phyloP scores from a whole-genome alignment of 2,888 invertebrate genomes.

The Tubulanus polymorphus region DNA sequence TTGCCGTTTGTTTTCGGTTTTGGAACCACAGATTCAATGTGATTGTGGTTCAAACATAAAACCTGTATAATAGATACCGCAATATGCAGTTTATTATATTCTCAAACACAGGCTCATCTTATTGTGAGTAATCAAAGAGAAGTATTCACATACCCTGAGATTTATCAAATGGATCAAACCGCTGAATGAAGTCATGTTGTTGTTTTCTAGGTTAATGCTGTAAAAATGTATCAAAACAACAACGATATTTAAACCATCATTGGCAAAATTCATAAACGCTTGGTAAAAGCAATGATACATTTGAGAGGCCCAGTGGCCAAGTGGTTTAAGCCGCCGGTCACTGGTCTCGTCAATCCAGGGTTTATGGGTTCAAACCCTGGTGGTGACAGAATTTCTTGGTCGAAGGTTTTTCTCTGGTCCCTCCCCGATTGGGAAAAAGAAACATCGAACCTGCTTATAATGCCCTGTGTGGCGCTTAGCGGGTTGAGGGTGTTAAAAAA shows the following conservation, averaged over 20 bases:
- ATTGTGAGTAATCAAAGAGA: background rate
- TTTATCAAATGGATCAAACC: slow-evolving; percentile 49
- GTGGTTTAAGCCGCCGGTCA: too few species aligned
- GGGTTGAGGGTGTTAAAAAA: too few species aligned
- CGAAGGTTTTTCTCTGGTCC: too few species aligned
- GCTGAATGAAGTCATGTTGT: slow-evolving; percentile 50
- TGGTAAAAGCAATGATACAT: too few species aligned
- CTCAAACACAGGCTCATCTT: background rate
- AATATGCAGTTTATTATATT: too few species aligned
- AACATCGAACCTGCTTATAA: too few species aligned
- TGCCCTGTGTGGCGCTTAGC: too few species aligned
- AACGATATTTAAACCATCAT: background rate
- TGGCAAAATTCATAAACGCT: background rate
- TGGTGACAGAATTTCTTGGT: too few species aligned
- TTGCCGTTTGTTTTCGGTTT: slow-evolving; percentile 21
- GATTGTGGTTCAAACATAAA: slow-evolving; percentile 53
- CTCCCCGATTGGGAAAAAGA: too few species aligned
- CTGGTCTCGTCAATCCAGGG: too few species aligned
- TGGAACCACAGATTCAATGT: slow-evolving; percentile 49
- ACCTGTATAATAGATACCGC: slow-evolving; percentile 37
- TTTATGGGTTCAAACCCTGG: too few species aligned
- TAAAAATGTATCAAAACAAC: slow-evolving; percentile 16
- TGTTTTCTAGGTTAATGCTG: slow-evolving; percentile 53
- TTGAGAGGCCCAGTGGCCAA: too few species aligned
- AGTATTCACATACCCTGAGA: slow-evolving; percentile 37